Base-by-base conservation (phyloP, 2,113 vertebrate species). In the Amphilophus citrinellus region DNA sequence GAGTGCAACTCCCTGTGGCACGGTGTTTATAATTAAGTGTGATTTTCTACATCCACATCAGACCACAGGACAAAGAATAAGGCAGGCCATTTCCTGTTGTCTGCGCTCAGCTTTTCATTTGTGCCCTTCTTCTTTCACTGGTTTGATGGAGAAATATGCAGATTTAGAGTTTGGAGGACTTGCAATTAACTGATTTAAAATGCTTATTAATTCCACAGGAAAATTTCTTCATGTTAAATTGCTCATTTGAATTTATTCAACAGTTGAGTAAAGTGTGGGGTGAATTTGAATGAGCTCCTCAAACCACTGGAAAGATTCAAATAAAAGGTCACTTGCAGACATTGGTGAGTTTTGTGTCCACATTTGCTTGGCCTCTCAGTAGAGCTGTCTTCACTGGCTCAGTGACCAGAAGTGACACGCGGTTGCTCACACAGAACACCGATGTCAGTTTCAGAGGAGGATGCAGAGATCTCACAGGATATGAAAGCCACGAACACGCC, bases 21-120 rank as follows among this genome's bases (percentile, higher is more conserved):
- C 81, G 68, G 24, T 79, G 83, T 89, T 89, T 78, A 84, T 92
- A 94, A 93, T 93, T 82, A 91, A 89, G 87, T 89, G 86, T 88
- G 88, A 91, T 93, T 92, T 92, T 85, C 77, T 77, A 32, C 58
- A 30, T 89, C 78, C 77, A 57, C 37, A 62, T 84, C 22, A 62
- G 60, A 77, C 79, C 75, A 76, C n/a, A 78, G 82, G 62, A 83
- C 89, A 79, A 76, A 68, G 35, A 86, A 87, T 10, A 76, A 61
- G 59, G 18, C 35, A 61, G 82, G 76, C 50, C 57, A 76, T 91
- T 86, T 91, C 57, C 82, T 68, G 35, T 80, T 83, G 59, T 85
- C 78, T 68, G 60, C 47, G 47, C 53, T 24, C 66, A 30, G 62
- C 47, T 66, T 78, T 78, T 14, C 47, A 75, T 76, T 82, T 79